A percentile compares a stretch with the other conserved stretches of the same genome.
phyloP scores from a whole-genome alignment of 2,797 vertebrate species.

The Lagodon rhomboides region DNA sequence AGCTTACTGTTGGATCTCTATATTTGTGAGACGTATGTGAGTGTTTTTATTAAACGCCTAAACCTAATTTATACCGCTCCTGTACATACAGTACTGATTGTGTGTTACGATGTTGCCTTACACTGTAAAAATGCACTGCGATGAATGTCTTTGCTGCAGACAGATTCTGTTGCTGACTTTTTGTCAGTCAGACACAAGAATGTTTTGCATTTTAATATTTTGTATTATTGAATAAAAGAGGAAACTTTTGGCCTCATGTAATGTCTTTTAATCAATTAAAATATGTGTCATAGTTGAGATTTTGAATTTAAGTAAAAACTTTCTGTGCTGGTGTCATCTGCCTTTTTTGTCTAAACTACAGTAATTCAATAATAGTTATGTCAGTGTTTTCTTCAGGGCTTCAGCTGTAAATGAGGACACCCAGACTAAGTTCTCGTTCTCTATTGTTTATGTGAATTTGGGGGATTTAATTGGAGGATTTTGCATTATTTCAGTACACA shows the following conservation, averaged over 20 bases:
- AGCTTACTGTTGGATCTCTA: conserved; percentile 61
- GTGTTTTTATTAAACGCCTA: conserved; percentile 62
- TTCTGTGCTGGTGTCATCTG: background rate
- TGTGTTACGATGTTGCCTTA: conserved; percentile 70
- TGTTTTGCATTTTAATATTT: conserved; percentile 75
- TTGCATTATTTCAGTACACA: background rate
- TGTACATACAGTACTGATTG: conserved; percentile 56
- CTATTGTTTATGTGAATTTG: background rate
- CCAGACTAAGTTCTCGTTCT: background rate
- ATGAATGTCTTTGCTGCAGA: conserved; percentile 67
- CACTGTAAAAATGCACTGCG: conserved; percentile 55
- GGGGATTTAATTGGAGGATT: background rate
- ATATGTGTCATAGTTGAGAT: background rate
- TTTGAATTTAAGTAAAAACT: conserved; percentile 6
- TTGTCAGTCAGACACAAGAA: conserved; percentile 59
- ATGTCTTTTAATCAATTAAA: conserved; percentile 14
- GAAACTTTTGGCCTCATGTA: conserved; percentile 39
- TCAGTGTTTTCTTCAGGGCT: background rate
- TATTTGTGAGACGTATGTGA: conserved; percentile 62
- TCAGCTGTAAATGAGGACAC: background rate
- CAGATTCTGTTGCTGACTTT: conserved; percentile 49
- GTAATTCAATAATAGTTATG: background rate
- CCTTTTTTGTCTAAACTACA: background rate
- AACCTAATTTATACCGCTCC: conserved; percentile 67
- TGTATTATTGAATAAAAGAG: conserved; percentile 67